Evolutionary conservation across 2,113 vertebrate species (phyloP).

Genomic region (Aptenodytes forsteri): DNA sequence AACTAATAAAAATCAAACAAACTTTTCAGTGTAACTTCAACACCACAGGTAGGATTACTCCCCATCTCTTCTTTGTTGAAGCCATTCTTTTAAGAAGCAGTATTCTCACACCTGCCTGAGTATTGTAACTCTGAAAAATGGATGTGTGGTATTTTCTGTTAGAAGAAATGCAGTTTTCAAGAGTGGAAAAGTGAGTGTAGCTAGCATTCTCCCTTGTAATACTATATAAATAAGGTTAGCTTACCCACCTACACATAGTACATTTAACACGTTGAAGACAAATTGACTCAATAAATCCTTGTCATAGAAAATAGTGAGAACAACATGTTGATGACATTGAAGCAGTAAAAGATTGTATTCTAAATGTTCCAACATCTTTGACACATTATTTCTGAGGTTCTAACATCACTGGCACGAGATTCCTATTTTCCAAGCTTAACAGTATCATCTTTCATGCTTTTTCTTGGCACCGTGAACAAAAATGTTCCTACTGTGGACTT

Average conservation of each 20-base stretch:
- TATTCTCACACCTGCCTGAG: background rate
- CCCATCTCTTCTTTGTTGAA: background rate
- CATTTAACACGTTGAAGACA: slow-evolving; percentile 16
- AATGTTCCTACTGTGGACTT: background rate
- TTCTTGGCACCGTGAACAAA: background rate
- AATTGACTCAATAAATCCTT: slow-evolving; percentile 45
- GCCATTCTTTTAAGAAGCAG: background rate
- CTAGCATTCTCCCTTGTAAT: background rate
- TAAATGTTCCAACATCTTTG: slow-evolving; percentile 7
- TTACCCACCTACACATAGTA: background rate
- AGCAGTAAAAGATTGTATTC: slow-evolving; percentile 10
- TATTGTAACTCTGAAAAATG: background rate
- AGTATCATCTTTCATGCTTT: background rate
- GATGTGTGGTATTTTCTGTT: background rate
- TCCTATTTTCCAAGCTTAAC: background rate
- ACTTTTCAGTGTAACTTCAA: background rate
- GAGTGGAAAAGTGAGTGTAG: background rate
- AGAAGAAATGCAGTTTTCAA: background rate
- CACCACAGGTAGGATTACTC: background rate
- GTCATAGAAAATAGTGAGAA: slow-evolving; percentile 28
- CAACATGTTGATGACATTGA: slow-evolving; percentile 18
- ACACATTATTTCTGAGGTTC: slow-evolving; percentile 12
- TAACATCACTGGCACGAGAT: background rate
- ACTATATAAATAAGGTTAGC: slow-evolving; percentile 9
- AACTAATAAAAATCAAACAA: background rate